These are phyloP conservation scores for Hermetia illucens DNA, from an alignment of 1,140 invertebrate genomes.

Conservation along the genomic window DNA sequence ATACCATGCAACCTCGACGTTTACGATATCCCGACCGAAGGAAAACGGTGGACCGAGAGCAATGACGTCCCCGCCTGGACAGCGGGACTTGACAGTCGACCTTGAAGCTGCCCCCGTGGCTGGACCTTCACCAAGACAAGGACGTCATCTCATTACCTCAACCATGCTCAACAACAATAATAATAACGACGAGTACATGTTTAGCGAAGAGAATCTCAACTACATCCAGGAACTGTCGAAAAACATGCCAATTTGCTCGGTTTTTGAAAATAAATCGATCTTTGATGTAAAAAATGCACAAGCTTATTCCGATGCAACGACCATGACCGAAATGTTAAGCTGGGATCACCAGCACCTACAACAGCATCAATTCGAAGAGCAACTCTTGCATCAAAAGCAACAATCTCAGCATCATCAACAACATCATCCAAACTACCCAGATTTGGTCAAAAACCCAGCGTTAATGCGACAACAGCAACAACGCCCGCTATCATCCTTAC, in stretches of 20 bases:
- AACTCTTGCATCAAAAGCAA: background rate
- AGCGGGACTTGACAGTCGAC: background rate
- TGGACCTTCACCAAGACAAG: background rate
- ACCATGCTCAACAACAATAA: conserved; percentile 2
- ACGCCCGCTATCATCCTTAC: too few species aligned
- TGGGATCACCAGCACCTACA: conserved; percentile 3
- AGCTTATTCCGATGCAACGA: background rate
- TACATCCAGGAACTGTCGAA: conserved; percentile 28
- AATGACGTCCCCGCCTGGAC: background rate
- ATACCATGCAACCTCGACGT: conserved; percentile 6
- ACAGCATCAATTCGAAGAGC: too few species aligned
- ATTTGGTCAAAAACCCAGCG: too few species aligned
- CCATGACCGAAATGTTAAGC: too few species aligned
- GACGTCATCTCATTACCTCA: background rate
- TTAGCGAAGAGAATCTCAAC: conserved; percentile 24
- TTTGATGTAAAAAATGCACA: conserved; percentile 12
- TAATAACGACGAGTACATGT: conserved; percentile 12
- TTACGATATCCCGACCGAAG: conserved; percentile 5
- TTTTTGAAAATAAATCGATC: conserved; percentile 27
- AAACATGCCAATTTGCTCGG: conserved; percentile 28
- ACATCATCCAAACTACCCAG: too few species aligned
- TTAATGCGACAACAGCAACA: background rate
- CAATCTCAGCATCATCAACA: conserved; percentile 2
- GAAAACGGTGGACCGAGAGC: background rate
- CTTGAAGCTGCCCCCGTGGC: background rate